phyloP scores from a whole-genome alignment of 2,797 vertebrate species.

The Taeniopygia guttata region DNA sequence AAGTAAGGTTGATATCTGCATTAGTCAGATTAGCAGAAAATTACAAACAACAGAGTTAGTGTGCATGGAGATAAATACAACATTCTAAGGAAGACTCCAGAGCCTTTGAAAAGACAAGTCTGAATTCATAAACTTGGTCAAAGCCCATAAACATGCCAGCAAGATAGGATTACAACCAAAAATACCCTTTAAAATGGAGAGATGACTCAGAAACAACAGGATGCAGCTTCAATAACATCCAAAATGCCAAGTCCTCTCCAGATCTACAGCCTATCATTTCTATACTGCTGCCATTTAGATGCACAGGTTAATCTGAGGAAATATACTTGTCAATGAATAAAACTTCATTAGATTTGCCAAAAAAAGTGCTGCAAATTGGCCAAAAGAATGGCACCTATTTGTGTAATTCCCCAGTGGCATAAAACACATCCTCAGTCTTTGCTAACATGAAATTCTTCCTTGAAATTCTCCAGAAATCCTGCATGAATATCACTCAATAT shows the following conservation, averaged over 20 bases:
- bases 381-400: not conserved
- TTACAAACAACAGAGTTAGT: not conserved
- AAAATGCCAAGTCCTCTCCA: not conserved
- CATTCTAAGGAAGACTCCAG: not conserved
- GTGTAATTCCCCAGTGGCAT: not conserved
- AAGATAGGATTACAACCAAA: not conserved
- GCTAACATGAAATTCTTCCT: not conserved
- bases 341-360: not conserved
- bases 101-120: not conserved
- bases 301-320: not conserved
- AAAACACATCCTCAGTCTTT: not conserved
- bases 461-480: constrained; percentile 12
- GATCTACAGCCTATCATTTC: not conserved
- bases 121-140: not conserved
- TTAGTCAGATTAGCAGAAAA: not conserved
- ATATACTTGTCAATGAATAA: not conserved
- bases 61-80: not conserved
- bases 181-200: not conserved
- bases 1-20: not conserved
- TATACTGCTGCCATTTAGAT: not conserved
- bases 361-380: not conserved
- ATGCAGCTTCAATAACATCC: not conserved
- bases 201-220: not conserved
- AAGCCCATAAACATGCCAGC: not conserved
- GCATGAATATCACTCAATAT: constrained; percentile 1